Conservation (phyloP, 2,113 vertebrate species). For the Larimichthys crocea region DNA sequence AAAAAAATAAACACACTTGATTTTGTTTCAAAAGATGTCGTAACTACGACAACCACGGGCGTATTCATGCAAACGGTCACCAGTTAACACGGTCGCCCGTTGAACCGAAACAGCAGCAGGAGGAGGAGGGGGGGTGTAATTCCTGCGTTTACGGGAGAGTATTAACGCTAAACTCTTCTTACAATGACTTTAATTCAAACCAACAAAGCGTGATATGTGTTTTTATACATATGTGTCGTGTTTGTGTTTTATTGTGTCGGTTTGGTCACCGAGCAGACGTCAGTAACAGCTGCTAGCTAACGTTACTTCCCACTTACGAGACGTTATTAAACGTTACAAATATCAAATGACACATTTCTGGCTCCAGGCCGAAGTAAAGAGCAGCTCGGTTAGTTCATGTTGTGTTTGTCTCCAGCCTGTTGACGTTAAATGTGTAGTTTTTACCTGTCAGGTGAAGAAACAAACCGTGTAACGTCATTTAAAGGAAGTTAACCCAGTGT, state of each 20-base stretch:
- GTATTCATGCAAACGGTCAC: too few relatives aligned
- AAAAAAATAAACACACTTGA: too few relatives aligned
- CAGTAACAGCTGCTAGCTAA: background rate
- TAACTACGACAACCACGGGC: too few relatives aligned
- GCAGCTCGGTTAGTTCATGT: fast-evolving
- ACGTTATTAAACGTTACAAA: background rate
- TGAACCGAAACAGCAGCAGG: too few relatives aligned
- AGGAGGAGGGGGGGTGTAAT: background rate
- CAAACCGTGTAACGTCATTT: background rate
- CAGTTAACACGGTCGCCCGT: too few relatives aligned
- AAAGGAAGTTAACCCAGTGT: background rate
- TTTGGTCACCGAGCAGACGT: background rate
- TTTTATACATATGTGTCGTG: too few relatives aligned
- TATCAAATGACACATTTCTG: background rate
- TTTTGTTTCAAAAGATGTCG: too few relatives aligned
- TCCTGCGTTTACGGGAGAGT: background rate
- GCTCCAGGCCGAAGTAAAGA: background rate
- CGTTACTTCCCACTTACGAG: background rate
- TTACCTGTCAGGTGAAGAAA: background rate
- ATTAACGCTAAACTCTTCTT: background rate
- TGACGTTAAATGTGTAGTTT: background rate
- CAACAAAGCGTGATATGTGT: background rate
- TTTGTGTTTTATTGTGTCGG: too few relatives aligned
- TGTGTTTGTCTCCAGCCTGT: fast-evolving
- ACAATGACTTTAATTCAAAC: background rate